Evolutionary conservation across 2,113 vertebrate species (phyloP).

Genomic region (Scopus umbretta): DNA sequence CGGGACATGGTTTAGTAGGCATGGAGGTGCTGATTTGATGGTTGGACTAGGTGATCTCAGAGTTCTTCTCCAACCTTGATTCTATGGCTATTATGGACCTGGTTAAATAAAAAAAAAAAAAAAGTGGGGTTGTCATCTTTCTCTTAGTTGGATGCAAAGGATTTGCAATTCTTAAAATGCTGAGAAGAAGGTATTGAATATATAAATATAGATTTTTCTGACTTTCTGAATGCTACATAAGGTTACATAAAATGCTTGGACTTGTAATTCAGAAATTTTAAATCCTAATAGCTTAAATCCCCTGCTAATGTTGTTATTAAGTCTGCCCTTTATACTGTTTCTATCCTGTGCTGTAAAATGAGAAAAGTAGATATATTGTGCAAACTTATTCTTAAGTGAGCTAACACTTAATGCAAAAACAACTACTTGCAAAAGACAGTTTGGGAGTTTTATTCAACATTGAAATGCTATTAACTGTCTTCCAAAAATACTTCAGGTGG

Average conservation of each 20-base stretch:
- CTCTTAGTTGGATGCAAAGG: background rate
- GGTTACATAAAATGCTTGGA: background rate
- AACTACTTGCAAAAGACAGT: background rate
- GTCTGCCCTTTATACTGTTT: background rate
- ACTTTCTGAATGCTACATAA: background rate
- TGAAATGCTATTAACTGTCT: background rate
- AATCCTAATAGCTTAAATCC: background rate
- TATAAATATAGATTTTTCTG: background rate
- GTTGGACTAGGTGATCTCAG: too few relatives aligned
- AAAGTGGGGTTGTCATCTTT: background rate
- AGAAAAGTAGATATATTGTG: background rate
- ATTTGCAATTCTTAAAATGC: background rate
- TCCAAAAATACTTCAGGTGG: background rate
- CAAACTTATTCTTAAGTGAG: background rate
- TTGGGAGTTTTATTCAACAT: background rate
- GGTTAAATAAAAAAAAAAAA: too few relatives aligned
- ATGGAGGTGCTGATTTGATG: too few relatives aligned
- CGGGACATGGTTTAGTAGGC: too few relatives aligned
- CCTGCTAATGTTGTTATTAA: background rate
- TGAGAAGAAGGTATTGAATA: background rate
- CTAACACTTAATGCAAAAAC: background rate
- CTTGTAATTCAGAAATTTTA: background rate
- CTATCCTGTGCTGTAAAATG: background rate
- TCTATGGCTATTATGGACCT: too few relatives aligned
- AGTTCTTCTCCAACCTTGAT: too few relatives aligned